Conservation (phyloP, 2,113 vertebrate species). For the Excalfactoria chinensis region DNA sequence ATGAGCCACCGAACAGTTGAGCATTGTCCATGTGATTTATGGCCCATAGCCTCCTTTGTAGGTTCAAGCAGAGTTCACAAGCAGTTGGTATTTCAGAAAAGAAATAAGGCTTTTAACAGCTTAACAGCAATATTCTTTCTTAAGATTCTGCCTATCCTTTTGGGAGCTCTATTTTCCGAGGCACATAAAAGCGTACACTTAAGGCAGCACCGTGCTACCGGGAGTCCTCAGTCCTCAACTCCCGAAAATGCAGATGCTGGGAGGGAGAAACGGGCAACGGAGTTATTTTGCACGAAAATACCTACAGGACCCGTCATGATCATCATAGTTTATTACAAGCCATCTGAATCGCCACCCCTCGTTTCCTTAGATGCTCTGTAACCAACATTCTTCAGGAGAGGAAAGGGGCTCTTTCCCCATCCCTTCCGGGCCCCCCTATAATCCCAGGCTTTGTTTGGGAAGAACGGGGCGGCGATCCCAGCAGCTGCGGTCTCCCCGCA, state of each 20-base stretch:
- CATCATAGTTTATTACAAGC: not conserved
- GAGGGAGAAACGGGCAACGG: not conserved
- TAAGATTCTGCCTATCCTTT: conserved; percentile 68
- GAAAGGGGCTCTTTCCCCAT: not conserved
- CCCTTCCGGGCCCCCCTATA: not conserved
- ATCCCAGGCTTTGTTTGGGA: conserved; percentile 39
- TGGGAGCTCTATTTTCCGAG: conserved; percentile 54
- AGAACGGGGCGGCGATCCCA: not conserved
- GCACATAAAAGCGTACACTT: conserved; percentile 38
- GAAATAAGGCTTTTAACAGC: conserved; percentile 78
- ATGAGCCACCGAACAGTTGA: conserved; percentile 87
- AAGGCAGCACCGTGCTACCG: conserved; percentile 43
- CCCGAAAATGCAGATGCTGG: conserved; percentile 16
- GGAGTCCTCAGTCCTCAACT: conserved; percentile 20
- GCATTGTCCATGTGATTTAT: conserved; percentile 91
- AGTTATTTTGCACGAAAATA: conserved; percentile 14
- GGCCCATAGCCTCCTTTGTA: conserved; percentile 83
- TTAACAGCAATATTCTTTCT: conserved; percentile 74
- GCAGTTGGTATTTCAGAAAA: conserved; percentile 84
- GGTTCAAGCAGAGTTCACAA: conserved; percentile 91
- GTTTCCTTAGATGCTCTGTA: not conserved
- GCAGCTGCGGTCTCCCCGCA: not conserved
- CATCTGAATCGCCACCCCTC: not conserved
- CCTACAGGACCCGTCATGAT: conserved; percentile 12
- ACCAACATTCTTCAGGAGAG: not conserved